Evolutionary conservation across 2,797 vertebrate species (phyloP), one percentile per base, ranked within the genome.

Genomic region (Linurgus olivaceus): DNA sequence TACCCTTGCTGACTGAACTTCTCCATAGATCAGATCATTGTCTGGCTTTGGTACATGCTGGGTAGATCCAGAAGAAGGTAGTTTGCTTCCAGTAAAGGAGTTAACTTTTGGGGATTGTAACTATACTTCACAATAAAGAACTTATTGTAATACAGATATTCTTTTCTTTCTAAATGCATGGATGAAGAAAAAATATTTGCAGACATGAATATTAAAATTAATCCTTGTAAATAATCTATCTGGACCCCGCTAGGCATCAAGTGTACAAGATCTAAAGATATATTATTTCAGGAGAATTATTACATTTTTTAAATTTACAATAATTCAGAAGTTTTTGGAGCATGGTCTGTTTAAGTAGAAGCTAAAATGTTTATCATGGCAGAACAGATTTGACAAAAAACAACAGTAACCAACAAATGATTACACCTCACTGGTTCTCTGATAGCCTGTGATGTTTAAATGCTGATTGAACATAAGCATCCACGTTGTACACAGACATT

Each of bases 371-470:
- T 93, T 47, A 57, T 75, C 11, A 37, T 38, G 12, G 77, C 62
- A 91, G 63, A 50, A 93, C 26, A 83, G 61, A 92, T 91, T 89
- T 88, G 40, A 91, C 74, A 83, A 66, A 81, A 81, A 87, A 24
- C 11, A 96, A 35, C 33, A 88, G 29, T 63, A 92, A 62, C 9
- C 47, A 90, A 55, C 19, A 92, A 59, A 84, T 47, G 1, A 67
- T 79, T 86, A 51, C 59, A 70, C 7, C 86, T 91, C 89, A 5
- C 26, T 84, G 26, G 5, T 37, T 79, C 9, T 92, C 79, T 13
- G 38, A 42, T n/a, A 85, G 62, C 25, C 24, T 21, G 63, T 93
- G 93, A 86, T 75, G 11, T 85, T 93, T 96, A 96, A 97, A 91
- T 77, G 21, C 10, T 90, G 54, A 72, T 94, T 94, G 91, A 95